phyloP scores from a whole-genome alignment of 2,113 vertebrate genomes.

The Colossoma macropomum region DNA sequence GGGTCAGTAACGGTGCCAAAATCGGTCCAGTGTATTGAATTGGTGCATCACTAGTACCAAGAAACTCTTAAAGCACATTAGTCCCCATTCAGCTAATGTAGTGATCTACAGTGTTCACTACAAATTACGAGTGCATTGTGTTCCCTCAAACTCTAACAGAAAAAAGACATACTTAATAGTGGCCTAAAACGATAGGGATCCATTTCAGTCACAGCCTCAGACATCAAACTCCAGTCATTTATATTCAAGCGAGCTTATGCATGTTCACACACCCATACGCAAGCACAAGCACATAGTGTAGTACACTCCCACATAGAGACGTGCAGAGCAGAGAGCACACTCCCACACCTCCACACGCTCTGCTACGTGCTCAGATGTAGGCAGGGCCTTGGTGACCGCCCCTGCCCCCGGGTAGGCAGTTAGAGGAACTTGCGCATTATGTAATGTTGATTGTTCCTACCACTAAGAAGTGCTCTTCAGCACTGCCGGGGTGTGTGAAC shows the following conservation, averaged over 20 bases:
- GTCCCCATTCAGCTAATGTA: no score
- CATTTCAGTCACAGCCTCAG: not conserved
- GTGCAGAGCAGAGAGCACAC: conserved; percentile 18
- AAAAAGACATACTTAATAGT: no score
- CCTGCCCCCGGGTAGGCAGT: conserved; percentile 25
- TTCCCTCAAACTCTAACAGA: no score
- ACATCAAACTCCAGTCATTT: not conserved
- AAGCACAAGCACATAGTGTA: conserved; percentile 15
- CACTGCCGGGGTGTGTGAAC: not conserved
- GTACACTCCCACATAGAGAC: conserved; percentile 18
- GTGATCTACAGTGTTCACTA: no score
- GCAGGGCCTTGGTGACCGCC: conserved; percentile 13
- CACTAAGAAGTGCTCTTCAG: not conserved
- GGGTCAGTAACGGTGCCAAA: no score
- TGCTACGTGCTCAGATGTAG: not conserved
- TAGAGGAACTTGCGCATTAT: conserved; percentile 8
- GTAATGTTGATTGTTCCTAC: conserved; percentile 25
- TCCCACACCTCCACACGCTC: conserved; percentile 24
- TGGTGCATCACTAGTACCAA: no score
- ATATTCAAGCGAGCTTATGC: not conserved
- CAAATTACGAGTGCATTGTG: no score
- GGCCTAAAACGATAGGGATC: no score
- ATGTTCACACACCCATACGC: not conserved
- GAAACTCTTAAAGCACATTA: no score
- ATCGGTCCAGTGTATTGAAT: no score